A percentile compares a stretch with the other conserved stretches of the same genome.
Conservation (phyloP, 2,113 vertebrate genomes). For the Rhegmatorhina hoffmannsi region DNA sequence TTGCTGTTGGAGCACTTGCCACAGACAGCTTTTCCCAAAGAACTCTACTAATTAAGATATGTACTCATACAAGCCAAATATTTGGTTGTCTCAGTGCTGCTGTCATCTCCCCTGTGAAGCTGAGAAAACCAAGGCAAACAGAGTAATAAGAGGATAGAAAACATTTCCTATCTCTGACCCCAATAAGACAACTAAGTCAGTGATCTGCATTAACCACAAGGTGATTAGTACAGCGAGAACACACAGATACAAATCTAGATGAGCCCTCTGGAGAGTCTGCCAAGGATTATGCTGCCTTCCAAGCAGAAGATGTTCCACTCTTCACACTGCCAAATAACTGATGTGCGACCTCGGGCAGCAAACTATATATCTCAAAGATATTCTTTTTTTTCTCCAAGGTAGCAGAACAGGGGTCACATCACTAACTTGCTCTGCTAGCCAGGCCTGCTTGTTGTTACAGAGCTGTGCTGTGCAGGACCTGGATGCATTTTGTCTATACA, state of each 20-base stretch:
- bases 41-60: constrained; percentile 45
- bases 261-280: not conserved
- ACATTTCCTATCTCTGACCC: not conserved
- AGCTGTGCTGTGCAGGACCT: not conserved
- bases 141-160: not conserved
- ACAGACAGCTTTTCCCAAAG: not conserved
- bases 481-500: not conserved
- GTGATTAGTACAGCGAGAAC: not conserved
- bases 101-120: not conserved
- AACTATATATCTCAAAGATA: fast-evolving
- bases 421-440: not conserved
- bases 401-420: not conserved
- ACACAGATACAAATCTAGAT: not conserved
- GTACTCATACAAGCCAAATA: constrained; percentile 1
- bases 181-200: not conserved
- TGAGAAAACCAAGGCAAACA: constrained; percentile 11
- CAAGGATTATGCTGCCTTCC: not conserved
- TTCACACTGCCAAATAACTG: fast-evolving
- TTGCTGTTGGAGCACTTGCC: not conserved
- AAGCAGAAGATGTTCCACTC: not conserved
- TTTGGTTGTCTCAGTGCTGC: not conserved
- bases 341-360: fast-evolving
- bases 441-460: not conserved
- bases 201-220: not conserved
- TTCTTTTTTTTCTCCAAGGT: not conserved